These are phyloP conservation scores for Isichthys henryi DNA, from an alignment of 2,113 vertebrate species.

Conservation along the genomic window DNA sequence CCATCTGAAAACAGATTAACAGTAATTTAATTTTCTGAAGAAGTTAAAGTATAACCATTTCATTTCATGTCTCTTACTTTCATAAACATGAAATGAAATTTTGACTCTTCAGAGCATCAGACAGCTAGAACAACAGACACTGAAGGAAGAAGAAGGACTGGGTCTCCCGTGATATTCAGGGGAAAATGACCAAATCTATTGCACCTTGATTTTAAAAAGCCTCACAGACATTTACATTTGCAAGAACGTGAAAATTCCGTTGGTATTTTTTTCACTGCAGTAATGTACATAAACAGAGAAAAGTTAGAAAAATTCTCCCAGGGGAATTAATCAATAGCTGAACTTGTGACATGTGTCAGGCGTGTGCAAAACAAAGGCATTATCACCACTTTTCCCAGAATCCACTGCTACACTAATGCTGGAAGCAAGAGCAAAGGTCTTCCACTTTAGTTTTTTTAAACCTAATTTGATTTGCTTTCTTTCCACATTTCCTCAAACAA, in stretches of 20 bases:
- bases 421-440: not conserved
- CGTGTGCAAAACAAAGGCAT: not conserved
- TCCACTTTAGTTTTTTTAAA: not conserved
- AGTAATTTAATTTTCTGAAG: not conserved
- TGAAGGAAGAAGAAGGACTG: not conserved
- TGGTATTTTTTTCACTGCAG: not conserved
- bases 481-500: not conserved
- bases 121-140: not conserved
- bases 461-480: not conserved
- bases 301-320: not conserved
- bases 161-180: not conserved
- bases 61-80: not conserved
- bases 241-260: not conserved
- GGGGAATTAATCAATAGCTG: not conserved
- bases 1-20: not conserved
- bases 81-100: not conserved
- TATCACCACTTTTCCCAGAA: not conserved
- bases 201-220: not conserved
- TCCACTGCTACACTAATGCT: not conserved
- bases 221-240: not conserved
- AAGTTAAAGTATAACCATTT: not conserved
- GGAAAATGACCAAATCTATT: not conserved
- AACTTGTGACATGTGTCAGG: not conserved
- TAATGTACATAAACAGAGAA: not conserved
- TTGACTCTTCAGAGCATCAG: not conserved